Base-by-base conservation (phyloP, 2,888 invertebrate species). In the Polylopha cassiicola region DNA sequence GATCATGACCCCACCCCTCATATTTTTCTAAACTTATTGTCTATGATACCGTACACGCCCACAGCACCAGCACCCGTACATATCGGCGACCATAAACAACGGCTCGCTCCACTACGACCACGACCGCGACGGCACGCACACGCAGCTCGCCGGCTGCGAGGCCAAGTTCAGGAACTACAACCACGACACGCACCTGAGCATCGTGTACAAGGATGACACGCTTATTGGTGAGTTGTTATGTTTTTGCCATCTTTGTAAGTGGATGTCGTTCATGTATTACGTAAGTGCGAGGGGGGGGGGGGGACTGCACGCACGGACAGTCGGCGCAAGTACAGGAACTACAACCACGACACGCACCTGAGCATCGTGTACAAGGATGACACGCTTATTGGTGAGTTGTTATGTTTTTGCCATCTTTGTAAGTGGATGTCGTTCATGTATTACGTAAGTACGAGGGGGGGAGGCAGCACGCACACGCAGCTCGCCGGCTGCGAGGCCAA, bases 391-490 rank as follows among this genome's bases (percentile, higher is more conserved):
- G 95, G 93, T 93, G 69, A 66, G 65, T 50, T 7, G 6, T 2
- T 3, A 11, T 23, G 1, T n/a, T n/a, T n/a, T n/a, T n/a, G n/a
- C n/a, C n/a, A n/a, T n/a, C n/a, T n/a, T n/a, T n/a, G n/a, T n/a
- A n/a, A n/a, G n/a, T n/a, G n/a, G n/a, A n/a, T n/a, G n/a, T n/a
- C n/a, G n/a, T n/a, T n/a, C n/a, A n/a, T n/a, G n/a, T n/a, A n/a
- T n/a, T n/a, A n/a, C n/a, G n/a, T n/a, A n/a, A n/a, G n/a, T n/a
- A n/a, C n/a, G n/a, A n/a, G n/a, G n/a, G n/a, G n/a, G n/a, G n/a
- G n/a, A n/a, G 99, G 99, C 84, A 99, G 99, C 28, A 99, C 99
- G 0, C 98, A 98, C 73, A 99, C 99, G 0, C 96, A 98, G 77
- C 74, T 99, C 7, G 93, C 97, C 8, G 99, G 99, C 14, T 99